Base-by-base conservation (phyloP, 2,888 invertebrate genomes). In the Scrobipalpa atriplicella region DNA sequence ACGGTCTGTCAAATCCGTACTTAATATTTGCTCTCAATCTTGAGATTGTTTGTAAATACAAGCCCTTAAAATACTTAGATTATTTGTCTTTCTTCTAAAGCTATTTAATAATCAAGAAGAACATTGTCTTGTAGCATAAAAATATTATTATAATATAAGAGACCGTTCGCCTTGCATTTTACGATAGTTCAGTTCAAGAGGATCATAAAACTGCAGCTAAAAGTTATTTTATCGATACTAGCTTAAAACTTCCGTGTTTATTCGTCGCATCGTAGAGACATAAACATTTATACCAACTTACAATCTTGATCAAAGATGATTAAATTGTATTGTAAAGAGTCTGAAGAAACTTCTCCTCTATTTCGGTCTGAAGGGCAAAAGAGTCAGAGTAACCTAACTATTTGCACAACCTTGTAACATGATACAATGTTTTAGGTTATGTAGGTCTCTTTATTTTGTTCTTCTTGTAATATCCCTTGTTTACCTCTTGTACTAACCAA, bases 141-240 rank as follows among this genome's bases (percentile, higher is more conserved):
- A 16, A 47, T 16, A 47, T 47, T 47, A n/a, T 47, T 16, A 47
- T 47, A 47, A 47, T 16, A 47, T 47, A 1, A 47, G 16, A 47
- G 6, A 47, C 47, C n/a, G 10, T 47, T 16, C 47, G n/a, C 16
- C 16, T 47, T 47, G n/a, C 47, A 16, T 47, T 47, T 47, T 47
- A 47, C 6, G 47, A 47, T n/a, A n/a, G 47, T 5, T 47, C n/a
- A 16, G 47, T 47, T 47, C n/a, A 47, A 47, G 47, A n/a, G 8
- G n/a, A 47, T n/a, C 47, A 47, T 47, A 47, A 47, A 47, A 47
- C 47, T 47, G 47, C 11, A 47, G n/a, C 47, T 47, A n/a, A 47
- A 47, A 47, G 47, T 47, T 47, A 43, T 43, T 43, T 43, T 43
- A 47, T n/a, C n/a, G 47, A 47, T 47, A 47, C 47, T n/a, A 47